Base-by-base conservation (phyloP, 2,797 vertebrate genomes). In the Masticophis lateralis region DNA sequence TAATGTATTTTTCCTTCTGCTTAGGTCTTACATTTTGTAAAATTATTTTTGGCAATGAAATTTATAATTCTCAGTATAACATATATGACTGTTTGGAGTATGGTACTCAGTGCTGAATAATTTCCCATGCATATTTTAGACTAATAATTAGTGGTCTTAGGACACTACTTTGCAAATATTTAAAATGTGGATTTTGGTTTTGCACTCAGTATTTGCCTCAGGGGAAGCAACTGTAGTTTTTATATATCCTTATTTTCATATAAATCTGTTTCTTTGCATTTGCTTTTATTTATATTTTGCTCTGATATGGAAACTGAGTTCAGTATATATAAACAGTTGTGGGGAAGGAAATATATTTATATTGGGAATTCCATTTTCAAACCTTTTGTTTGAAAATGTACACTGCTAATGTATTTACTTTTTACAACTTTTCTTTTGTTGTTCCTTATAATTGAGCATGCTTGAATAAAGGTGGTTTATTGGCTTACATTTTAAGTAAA, bases 231-330 rank as follows among this genome's bases (percentile, higher is more conserved):
- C 11, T 25, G 7, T 55, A 2, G n/a, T 43, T 95, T 63, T 56
- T 63, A 79, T 89, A 28, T 66, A 83, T 61, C 63, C 69, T 90
- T 92, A 86, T 93, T 91, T 93, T 92, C 53, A 86, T 57, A 60
- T 79, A 92, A 86, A 87, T 60, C 18, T 86, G 60, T 87, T 94
- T 60, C 27, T 1, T 91, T 59, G 11, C 2, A 37, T 87, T 88
- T 3, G 0, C 0, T 92, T 94, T 93, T 88, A 56, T 61, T 27
- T 7, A 90, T 27, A 28, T 3, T 69, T 92, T 88, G 2, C 0
- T 86, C 0, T 90, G 86, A 0, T 90, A 94, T 92, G 32, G 92
- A 95, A 95, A 11, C 3, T 92, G 91, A 87, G 9, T 61, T 91
- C 0, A 59, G 88, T 25, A 88, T 90, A 91, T 25, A 83, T 90